Evolutionary conservation across 2,888 invertebrate species (phyloP).

Genomic region (Punctoribates punctum): DNA sequence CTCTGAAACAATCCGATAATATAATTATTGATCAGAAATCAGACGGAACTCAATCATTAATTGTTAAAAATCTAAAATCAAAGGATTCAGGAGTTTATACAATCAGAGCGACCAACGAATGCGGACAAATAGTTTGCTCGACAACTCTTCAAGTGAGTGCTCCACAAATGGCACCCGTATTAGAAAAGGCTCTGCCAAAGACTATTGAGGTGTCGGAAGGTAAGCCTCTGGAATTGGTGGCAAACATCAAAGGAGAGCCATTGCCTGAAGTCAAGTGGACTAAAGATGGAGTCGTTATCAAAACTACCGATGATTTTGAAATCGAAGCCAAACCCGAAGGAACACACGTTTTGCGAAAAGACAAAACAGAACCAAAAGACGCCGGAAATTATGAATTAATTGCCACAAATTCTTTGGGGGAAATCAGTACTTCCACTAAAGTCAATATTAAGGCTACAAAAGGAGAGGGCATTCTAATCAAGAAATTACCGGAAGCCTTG

Average conservation of each 20-base stretch:
- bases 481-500: slow-evolving; percentile 29
- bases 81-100: slow-evolving; percentile 44
- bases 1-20: slow-evolving; percentile 24
- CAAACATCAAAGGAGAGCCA: slow-evolving; percentile 75
- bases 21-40: not conserved
- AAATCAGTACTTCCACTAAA: slow-evolving; percentile 48
- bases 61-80: slow-evolving; percentile 11
- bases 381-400: slow-evolving; percentile 75
- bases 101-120: slow-evolving; percentile 38
- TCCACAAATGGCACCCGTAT: slow-evolving; percentile 27
- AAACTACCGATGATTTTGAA: slow-evolving; percentile 55
- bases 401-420: slow-evolving; percentile 31
- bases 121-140: slow-evolving; percentile 39
- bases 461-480: slow-evolving; percentile 16
- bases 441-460: slow-evolving; percentile 41
- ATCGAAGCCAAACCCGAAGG: slow-evolving; percentile 66
- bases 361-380: slow-evolving; percentile 63
- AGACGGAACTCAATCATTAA: slow-evolving; percentile 18
- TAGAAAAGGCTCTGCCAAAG: slow-evolving; percentile 48
- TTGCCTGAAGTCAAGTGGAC: slow-evolving; percentile 84
- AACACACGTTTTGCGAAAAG: slow-evolving; percentile 62
- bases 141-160: slow-evolving; percentile 39
- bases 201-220: slow-evolving; percentile 66
- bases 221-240: slow-evolving; percentile 73
- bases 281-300: slow-evolving; percentile 28